Evolutionary conservation across 2,113 vertebrate genomes (phyloP).

Genomic region (Eclectus roratus): DNA sequence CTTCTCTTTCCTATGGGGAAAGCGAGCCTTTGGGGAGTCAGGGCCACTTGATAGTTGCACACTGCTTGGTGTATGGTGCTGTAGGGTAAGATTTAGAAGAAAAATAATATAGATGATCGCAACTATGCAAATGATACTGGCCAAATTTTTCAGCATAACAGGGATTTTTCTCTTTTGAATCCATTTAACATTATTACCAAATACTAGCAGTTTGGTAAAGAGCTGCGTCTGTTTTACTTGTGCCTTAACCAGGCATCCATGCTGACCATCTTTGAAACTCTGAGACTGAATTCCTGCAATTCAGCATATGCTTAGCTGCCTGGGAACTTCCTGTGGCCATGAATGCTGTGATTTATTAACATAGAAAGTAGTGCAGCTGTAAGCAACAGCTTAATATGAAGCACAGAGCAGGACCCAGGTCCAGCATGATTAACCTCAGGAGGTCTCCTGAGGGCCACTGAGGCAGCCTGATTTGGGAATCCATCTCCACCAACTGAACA

Average conservation of each 20-base stretch:
- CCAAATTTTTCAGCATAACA: neutral
- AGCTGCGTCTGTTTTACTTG: neutral
- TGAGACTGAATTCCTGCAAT: neutral
- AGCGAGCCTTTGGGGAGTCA: neutral
- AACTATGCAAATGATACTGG: neutral
- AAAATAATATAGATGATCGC: neutral
- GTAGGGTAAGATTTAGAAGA: neutral
- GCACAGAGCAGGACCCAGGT: neutral
- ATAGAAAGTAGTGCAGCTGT: neutral
- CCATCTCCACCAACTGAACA: neutral
- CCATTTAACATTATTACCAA: neutral
- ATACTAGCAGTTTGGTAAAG: neutral
- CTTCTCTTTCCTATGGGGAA: neutral
- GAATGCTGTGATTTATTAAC: neutral
- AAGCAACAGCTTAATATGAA: neutral
- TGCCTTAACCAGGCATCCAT: neutral
- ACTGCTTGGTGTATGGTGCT: neutral
- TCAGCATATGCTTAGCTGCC: neutral
- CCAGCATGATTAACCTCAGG: neutral
- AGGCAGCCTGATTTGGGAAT: neutral
- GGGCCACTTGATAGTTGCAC: neutral
- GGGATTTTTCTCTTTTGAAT: neutral
- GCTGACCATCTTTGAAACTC: neutral
- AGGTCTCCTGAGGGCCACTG: neutral
- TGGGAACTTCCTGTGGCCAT: neutral